These are phyloP conservation scores for Schizopygopsis pylzovi DNA, from an alignment of 2,797 vertebrate genomes.

Conservation along the genomic window DNA sequence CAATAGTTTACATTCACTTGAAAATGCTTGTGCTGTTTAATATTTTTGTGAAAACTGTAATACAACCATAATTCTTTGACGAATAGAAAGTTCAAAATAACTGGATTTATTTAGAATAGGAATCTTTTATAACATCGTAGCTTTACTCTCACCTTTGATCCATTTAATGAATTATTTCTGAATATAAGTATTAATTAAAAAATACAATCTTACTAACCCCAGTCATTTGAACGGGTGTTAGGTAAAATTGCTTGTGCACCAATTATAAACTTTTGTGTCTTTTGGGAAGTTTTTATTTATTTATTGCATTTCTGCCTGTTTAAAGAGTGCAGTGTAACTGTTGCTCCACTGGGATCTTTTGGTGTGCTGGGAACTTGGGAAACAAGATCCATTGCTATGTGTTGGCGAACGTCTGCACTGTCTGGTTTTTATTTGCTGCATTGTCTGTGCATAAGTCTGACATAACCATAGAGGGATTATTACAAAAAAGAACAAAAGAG, in stretches of 20 bases:
- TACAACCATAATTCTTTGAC: neutral
- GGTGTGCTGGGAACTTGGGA: conserved; percentile 9
- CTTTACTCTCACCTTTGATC: neutral
- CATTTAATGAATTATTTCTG: neutral
- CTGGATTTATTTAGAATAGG: neutral
- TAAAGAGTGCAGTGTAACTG: conserved; percentile 22
- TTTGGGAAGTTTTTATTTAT: neutral
- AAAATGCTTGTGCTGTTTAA: no score
- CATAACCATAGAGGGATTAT: conserved; percentile 60
- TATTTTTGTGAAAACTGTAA: no score
- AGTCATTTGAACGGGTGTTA: neutral
- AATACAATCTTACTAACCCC: neutral
- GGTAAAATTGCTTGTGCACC: neutral
- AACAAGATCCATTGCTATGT: conserved; percentile 48
- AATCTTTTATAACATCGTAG: neutral
- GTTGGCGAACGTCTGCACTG: conserved; percentile 59
- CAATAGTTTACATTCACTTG: no score
- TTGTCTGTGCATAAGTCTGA: conserved; percentile 72
- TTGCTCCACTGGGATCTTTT: neutral
- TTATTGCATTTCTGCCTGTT: neutral
- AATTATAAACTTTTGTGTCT: neutral
- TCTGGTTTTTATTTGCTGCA: conserved; percentile 84
- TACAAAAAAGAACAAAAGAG: conserved; percentile 41
- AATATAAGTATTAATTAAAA: neutral
- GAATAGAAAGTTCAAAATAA: neutral